Percentiles rank a stretch among this genome's conserved stretches.
Evolutionary conservation across 2,113 vertebrate genomes (phyloP).

Genomic region (Hyaena hyaena): DNA sequence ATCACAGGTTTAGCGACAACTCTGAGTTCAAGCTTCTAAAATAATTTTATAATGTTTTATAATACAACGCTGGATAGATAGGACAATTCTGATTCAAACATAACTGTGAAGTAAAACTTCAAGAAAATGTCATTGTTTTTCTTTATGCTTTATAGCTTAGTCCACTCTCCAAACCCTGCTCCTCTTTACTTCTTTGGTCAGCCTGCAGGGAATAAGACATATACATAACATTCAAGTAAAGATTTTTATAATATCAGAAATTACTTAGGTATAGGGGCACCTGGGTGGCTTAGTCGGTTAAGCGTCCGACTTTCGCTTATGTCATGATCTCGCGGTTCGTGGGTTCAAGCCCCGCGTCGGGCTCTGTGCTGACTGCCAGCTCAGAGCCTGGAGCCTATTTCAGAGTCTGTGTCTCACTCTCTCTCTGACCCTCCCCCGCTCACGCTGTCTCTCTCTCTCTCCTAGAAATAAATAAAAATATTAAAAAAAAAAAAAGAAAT

Average conservation of each 20-base stretch:
- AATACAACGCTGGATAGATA: slow-evolving; percentile 16
- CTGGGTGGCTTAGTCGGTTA: no score
- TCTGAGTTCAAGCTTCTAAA: slow-evolving; percentile 21
- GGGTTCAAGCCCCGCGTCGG: no score
- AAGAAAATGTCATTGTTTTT: not conserved
- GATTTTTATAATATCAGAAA: slow-evolving; percentile 41
- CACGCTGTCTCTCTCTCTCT: no score
- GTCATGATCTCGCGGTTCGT: no score
- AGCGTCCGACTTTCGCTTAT: no score
- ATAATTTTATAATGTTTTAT: slow-evolving; percentile 33
- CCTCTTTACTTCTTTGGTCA: slow-evolving; percentile 8
- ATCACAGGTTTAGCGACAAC: slow-evolving; percentile 39
- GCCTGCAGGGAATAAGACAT: not conserved
- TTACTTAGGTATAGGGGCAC: not conserved
- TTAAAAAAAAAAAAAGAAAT: not conserved
- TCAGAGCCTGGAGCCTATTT: no score
- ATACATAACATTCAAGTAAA: not conserved
- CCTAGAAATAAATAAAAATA: no score
- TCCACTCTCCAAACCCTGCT: not conserved
- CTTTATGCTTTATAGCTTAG: not conserved
- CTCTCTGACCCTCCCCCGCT: no score
- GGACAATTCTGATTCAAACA: slow-evolving; percentile 32
- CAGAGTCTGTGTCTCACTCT: no score
- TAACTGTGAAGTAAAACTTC: slow-evolving; percentile 38
- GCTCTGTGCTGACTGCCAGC: no score